Percentiles rank a stretch among this genome's conserved stretches.
Conservation (phyloP, 2,113 vertebrate genomes). For the Ciconia maguari region DNA sequence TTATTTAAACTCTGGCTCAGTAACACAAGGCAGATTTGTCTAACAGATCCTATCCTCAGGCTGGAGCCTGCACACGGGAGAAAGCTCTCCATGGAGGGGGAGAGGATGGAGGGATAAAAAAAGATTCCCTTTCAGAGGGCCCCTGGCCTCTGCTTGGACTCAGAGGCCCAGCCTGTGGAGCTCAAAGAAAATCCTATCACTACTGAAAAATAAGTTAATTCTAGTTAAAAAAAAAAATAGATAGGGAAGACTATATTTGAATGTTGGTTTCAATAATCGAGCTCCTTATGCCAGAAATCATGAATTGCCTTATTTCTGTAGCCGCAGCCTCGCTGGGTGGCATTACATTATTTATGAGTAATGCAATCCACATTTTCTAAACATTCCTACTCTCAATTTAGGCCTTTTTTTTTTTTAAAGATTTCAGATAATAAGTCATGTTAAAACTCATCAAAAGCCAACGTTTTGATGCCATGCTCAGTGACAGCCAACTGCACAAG, state of each 20-base stretch:
- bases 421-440: neutral
- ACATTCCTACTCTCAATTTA: neutral
- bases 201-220: slow-evolving; percentile 29
- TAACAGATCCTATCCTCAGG: neutral
- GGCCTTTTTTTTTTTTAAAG: neutral
- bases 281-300: neutral
- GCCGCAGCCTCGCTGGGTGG: neutral
- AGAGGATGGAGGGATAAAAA: neutral
- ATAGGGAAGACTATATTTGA: neutral
- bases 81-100: neutral
- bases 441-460: slow-evolving; percentile 15
- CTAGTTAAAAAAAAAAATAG: neutral
- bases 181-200: slow-evolving; percentile 14
- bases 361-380: slow-evolving; percentile 18
- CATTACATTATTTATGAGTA: slow-evolving; percentile 45
- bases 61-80: neutral
- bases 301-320: neutral
- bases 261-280: neutral
- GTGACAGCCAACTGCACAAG: neutral
- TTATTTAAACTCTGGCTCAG: neutral
- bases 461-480: neutral
- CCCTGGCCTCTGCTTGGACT: slow-evolving; percentile 2
- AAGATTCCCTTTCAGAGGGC: slow-evolving; percentile 32
- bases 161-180: neutral
- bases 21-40: neutral